phyloP scores from a whole-genome alignment of 2,113 vertebrate species.

The Pangasianodon gigas region DNA sequence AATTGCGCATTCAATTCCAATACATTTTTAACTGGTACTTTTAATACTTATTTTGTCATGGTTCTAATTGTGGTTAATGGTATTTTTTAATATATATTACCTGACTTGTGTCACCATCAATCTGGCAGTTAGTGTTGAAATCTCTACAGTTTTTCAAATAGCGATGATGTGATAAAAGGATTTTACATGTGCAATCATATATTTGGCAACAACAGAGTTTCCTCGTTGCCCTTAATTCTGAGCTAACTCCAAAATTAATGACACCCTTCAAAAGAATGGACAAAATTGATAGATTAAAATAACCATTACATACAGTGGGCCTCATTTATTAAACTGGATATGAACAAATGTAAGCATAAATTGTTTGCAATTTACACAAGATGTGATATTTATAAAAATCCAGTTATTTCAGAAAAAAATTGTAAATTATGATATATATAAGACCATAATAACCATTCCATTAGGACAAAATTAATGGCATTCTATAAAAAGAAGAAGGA shows the following conservation, averaged over 20 bases:
- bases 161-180: background rate
- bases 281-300: background rate
- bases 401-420: background rate
- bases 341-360: background rate
- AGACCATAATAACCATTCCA: background rate
- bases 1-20: background rate
- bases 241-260: background rate
- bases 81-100: background rate
- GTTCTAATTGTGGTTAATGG: background rate
- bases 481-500: background rate
- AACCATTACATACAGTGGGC: background rate
- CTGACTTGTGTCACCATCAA: background rate
- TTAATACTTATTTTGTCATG: background rate
- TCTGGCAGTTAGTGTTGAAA: background rate
- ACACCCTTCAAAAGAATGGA: background rate
- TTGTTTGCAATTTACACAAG: background rate
- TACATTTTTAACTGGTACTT: background rate
- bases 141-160: background rate
- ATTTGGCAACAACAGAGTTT: background rate
- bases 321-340: background rate
- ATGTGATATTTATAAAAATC: background rate
- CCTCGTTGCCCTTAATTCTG: background rate
- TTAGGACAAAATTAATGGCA: background rate
- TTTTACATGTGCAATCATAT: background rate
- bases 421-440: background rate